Percentiles rank a stretch among this genome's conserved stretches.
Evolutionary conservation across 2,113 vertebrate species (phyloP).

Genomic region (Echinops telfairi): DNA sequence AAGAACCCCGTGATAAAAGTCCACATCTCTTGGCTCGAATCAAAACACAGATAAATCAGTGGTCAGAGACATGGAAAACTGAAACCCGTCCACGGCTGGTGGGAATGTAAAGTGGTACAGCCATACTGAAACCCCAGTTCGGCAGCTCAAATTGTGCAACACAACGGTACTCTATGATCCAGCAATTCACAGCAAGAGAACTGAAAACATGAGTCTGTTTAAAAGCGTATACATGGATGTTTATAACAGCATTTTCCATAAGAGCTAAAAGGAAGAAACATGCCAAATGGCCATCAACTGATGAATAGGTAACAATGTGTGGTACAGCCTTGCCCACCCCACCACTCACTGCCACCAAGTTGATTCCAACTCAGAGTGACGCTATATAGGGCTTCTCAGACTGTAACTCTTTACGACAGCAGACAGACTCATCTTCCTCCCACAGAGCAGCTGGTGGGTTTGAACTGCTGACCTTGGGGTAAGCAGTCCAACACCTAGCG

Average conservation of each 20-base stretch:
- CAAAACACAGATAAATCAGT: background rate
- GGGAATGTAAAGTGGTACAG: background rate
- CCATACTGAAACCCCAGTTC: no score
- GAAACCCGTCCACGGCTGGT: background rate
- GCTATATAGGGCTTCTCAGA: no score
- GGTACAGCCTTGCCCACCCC: background rate
- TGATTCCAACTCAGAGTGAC: no score
- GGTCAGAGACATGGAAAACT: background rate
- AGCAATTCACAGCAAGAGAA: background rate
- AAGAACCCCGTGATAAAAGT: background rate
- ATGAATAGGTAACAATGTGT: background rate
- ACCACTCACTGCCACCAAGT: no score
- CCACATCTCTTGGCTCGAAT: background rate
- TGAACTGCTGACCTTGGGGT: no score
- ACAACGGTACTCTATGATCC: background rate
- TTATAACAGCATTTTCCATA: background rate
- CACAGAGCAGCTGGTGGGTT: no score
- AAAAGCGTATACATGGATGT: background rate
- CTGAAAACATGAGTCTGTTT: background rate
- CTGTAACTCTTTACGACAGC: no score
- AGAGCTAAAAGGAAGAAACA: background rate
- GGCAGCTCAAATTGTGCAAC: slow-evolving; percentile 7
- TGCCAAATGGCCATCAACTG: background rate
- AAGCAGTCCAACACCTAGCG: no score
- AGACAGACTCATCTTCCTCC: no score